phyloP scores from a whole-genome alignment of 2,797 vertebrate species.

The Setipinna tenuifilis region DNA sequence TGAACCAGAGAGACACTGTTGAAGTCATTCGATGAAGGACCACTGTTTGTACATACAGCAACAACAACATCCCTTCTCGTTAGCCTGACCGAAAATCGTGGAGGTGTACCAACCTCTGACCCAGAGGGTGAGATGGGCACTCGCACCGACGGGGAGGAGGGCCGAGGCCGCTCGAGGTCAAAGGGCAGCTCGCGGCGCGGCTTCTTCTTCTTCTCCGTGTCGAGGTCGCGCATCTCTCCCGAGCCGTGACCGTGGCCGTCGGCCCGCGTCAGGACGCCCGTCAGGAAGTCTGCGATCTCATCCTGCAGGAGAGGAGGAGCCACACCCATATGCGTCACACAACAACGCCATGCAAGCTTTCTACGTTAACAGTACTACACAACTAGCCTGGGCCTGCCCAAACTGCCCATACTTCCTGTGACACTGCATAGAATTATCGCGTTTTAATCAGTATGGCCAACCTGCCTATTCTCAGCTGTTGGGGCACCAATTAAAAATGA shows the following conservation, averaged over 20 bases:
- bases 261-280: slow-evolving; percentile 85
- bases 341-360: neutral
- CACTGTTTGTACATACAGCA: too few species aligned
- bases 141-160: slow-evolving; percentile 84
- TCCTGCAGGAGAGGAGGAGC: slow-evolving; percentile 72
- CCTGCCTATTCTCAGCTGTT: too few species aligned
- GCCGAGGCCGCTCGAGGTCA: slow-evolving; percentile 87
- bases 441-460: too few species aligned
- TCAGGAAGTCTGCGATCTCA: slow-evolving; percentile 95
- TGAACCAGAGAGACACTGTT: too few species aligned
- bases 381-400: too few species aligned
- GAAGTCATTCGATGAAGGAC: too few species aligned
- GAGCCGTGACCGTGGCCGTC: slow-evolving; percentile 83
- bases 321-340: neutral
- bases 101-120: slow-evolving; percentile 59
- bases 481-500: too few species aligned
- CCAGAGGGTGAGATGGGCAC: slow-evolving; percentile 90
- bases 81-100: too few species aligned
- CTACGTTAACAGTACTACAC: neutral
- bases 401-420: too few species aligned
- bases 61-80: too few species aligned
- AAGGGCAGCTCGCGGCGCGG: slow-evolving; percentile 88
- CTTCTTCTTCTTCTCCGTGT: slow-evolving; percentile 91
- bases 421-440: too few species aligned
- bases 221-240: slow-evolving; percentile 88